These are phyloP conservation scores for Stratiomys singularior DNA, from an alignment of 2,888 invertebrate species.

Conservation along the genomic window DNA sequence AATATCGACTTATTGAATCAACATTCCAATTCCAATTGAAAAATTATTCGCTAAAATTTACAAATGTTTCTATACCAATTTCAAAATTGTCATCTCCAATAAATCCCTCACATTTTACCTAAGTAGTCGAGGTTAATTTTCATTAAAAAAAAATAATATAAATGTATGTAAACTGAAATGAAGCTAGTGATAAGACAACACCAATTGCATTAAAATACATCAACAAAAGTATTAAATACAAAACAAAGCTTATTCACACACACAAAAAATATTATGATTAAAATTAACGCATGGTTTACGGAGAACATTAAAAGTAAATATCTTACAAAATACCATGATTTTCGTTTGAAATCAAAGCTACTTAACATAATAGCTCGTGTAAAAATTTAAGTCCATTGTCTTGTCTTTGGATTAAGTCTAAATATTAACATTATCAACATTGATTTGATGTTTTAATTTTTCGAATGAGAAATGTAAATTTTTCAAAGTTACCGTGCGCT, in stretches of 20 bases:
- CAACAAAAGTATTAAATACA: slow-evolving; percentile 43
- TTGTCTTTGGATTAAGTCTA: too few species aligned
- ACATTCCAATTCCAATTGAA: slow-evolving; percentile 37
- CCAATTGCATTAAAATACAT: slow-evolving; percentile 41
- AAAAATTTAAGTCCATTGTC: too few species aligned
- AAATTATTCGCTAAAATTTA: slow-evolving; percentile 17
- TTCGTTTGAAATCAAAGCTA: not conserved
- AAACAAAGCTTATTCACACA: slow-evolving; percentile 48
- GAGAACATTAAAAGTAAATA: slow-evolving; percentile 1
- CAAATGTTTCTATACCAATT: slow-evolving; percentile 9
- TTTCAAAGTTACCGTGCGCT: too few species aligned
- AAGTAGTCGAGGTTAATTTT: slow-evolving; percentile 8
- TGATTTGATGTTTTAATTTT: not conserved
- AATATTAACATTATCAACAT: too few species aligned
- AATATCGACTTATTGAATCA: not conserved
- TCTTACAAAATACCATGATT: slow-evolving; percentile 4
- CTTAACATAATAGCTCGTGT: too few species aligned
- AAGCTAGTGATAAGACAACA: slow-evolving; percentile 38
- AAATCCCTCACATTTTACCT: slow-evolving; percentile 13
- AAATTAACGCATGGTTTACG: slow-evolving; percentile 17
- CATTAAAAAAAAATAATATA: not conserved
- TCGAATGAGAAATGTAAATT: too few species aligned
- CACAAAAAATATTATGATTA: slow-evolving; percentile 42
- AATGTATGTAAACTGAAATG: slow-evolving; percentile 7
- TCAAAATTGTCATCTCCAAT: not conserved